A percentile compares a stretch with the other conserved stretches of the same genome.
Conservation (phyloP, 2,797 vertebrate genomes). For the Ceryle rudis region DNA sequence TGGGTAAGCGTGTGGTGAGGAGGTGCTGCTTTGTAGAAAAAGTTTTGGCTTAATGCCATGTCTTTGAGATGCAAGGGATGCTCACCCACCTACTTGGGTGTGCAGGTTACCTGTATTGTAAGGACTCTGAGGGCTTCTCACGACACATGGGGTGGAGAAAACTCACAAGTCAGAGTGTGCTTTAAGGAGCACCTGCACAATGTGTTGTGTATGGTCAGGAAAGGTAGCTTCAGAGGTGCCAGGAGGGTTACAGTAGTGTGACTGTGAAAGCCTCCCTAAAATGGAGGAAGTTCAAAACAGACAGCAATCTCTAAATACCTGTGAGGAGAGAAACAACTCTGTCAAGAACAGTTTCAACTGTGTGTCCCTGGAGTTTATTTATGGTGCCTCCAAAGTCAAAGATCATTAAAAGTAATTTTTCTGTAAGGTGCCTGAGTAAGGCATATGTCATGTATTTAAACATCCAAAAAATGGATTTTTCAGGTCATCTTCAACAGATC, state of each 20-base stretch:
- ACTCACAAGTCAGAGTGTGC: not conserved
- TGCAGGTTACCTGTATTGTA: not conserved
- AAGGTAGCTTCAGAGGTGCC: not conserved
- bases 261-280: not conserved
- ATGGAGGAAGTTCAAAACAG: not conserved
- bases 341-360: not conserved
- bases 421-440: not conserved
- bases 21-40: not conserved
- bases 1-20: not conserved
- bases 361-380: not conserved
- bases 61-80: not conserved
- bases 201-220: not conserved
- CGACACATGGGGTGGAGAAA: not conserved
- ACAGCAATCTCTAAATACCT: not conserved
- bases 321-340: not conserved
- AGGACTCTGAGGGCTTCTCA: not conserved
- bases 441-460: not conserved
- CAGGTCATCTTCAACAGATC: not conserved
- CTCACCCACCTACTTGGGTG: accelerated
- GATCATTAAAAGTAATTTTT: not conserved
- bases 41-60: not conserved
- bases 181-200: not conserved
- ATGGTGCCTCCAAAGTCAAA: not conserved
- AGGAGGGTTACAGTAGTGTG: not conserved
- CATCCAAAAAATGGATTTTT: not conserved